These are phyloP conservation scores for Philonicus albiceps DNA, from an alignment of 2,888 invertebrate genomes.

Conservation along the genomic window DNA sequence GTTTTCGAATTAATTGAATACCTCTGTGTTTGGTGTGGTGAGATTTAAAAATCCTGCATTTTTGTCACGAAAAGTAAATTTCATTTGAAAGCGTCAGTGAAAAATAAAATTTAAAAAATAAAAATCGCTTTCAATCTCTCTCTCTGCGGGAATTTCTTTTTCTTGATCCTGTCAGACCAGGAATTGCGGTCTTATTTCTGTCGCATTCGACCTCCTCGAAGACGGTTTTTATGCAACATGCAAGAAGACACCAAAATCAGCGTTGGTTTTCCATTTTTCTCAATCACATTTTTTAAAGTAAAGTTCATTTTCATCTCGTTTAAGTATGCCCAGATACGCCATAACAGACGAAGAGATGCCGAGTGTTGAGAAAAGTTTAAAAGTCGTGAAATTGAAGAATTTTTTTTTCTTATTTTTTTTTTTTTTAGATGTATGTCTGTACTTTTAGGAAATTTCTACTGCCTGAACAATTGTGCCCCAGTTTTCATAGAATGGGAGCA, in stretches of 20 bases:
- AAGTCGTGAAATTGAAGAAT: background rate
- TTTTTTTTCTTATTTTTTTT: background rate
- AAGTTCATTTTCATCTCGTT: background rate
- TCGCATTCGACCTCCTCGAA: background rate
- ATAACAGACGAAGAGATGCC: background rate
- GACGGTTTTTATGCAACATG: background rate
- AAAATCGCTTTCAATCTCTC: background rate
- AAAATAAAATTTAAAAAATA: background rate
- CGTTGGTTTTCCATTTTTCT: background rate
- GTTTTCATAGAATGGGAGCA: background rate
- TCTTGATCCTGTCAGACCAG: background rate
- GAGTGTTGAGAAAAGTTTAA: background rate
- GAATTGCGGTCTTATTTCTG: background rate
- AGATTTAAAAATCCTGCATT: background rate
- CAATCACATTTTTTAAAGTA: background rate
- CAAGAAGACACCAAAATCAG: background rate
- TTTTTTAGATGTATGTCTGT: background rate
- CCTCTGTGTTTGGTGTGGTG: background rate
- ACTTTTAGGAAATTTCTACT: background rate
- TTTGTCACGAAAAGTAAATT: background rate
- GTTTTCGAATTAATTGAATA: background rate
- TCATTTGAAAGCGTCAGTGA: background rate
- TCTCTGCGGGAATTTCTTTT: background rate
- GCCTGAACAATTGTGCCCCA: background rate
- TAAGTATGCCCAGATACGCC: background rate